Evolutionary conservation across 1,140 invertebrate species (phyloP), one percentile per base, ranked within the genome.

Genomic region (Venturia canescens): DNA sequence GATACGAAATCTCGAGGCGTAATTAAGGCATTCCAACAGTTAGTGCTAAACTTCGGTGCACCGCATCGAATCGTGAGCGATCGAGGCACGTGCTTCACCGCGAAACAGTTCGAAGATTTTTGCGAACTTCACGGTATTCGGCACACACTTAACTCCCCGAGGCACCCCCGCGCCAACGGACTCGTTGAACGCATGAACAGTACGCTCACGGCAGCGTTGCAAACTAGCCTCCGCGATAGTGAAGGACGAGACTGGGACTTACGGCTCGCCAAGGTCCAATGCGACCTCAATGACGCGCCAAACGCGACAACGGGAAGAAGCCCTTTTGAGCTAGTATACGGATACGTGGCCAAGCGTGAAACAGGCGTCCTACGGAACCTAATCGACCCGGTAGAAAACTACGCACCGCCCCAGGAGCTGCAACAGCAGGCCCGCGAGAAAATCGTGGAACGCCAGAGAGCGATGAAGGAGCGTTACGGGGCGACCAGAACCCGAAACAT

Each of bases 51-150:
- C 21, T 80, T 27, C 23, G 71, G 79, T 9, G 71, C 70, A 0
- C 79, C 79, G 26, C 3, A 6, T 0, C 26, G 71, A 50, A 83
- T 90, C 16, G 72, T 86, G 1, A 57, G 80, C 0, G 89, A 90
- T 71, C 71, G 84, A 67, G 88, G 87, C 29, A 83, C 80, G 31
- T 77, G 82, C 9, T 89, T 71, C 29, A 67, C 60, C 18, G 16
- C 76, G 18, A 38, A n/a, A 27, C 60, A 38, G 29, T 78, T 78
- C 21, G 57, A 29, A 13, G 76, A 78, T 6, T 78, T 78, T 23
- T 67, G 76, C 57, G 3, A 66, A 26, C 31, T 11, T 2, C 76
- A 78, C 29, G 76, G 80, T 0, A 81, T 81, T 3, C 27, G 21
- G 29, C 74, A 81, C 0, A 27, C 38, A 11, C 9, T 81, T 13